phyloP scores from a whole-genome alignment of 2,888 invertebrate species.

The Antheraea yamamai region DNA sequence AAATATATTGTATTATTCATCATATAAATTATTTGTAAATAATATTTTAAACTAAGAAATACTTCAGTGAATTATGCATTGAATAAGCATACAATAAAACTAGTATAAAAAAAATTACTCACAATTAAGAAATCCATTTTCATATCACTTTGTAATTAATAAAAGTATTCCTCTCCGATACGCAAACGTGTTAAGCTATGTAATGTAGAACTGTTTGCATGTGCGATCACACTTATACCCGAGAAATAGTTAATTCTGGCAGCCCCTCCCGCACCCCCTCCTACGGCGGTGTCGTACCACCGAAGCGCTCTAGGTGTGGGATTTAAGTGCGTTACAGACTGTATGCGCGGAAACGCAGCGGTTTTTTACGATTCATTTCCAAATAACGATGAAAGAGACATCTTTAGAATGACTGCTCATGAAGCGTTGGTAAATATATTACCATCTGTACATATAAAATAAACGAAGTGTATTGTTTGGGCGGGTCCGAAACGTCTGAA shows the following conservation, averaged over 20 bases:
- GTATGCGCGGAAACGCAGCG: not conserved
- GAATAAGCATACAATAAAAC: not conserved
- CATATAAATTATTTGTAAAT: not conserved
- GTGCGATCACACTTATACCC: conserved; percentile 63
- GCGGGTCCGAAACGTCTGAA: no score
- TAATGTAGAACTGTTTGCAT: conserved; percentile 53
- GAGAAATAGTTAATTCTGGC: conserved; percentile 56
- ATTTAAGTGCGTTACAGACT: conserved; percentile 6
- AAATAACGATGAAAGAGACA: not conserved
- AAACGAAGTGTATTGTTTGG: no score
- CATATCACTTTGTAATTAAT: conserved; percentile 6
- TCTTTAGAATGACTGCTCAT: no score
- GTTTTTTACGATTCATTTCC: not conserved
- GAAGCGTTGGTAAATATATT: no score
- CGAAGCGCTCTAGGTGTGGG: conserved; percentile 7
- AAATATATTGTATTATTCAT: not conserved
- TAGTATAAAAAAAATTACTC: conserved; percentile 33
- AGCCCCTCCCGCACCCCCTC: conserved; percentile 15
- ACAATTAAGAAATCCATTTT: conserved; percentile 47
- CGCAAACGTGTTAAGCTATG: conserved; percentile 29
- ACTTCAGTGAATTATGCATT: not conserved
- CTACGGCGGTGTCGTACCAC: not conserved
- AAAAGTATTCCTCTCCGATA: conserved; percentile 22
- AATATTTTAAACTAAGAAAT: no score
- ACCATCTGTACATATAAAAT: no score